phyloP scores from a whole-genome alignment of 2,888 invertebrate species.

The Dendrolimus houi region DNA sequence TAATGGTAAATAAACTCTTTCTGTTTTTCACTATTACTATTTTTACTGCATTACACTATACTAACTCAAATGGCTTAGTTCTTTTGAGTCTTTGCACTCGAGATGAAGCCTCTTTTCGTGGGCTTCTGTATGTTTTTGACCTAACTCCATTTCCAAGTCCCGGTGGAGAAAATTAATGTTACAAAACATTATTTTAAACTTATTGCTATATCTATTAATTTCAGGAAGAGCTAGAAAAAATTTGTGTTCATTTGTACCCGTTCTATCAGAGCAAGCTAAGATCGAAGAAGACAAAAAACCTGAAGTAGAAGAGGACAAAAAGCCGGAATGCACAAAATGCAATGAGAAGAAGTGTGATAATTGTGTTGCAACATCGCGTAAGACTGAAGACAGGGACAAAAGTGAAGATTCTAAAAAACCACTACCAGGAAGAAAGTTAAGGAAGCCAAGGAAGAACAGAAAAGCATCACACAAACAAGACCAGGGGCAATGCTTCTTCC shows the following conservation, averaged over 20 bases:
- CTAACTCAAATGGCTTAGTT: too few species aligned
- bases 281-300: slow-evolving; percentile 50
- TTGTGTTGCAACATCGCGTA: slow-evolving; percentile 26
- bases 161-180: too few species aligned
- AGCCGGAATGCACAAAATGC: slow-evolving; percentile 47
- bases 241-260: slow-evolving; percentile 58
- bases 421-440: slow-evolving; percentile 36
- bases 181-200: too few species aligned
- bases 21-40: too few species aligned
- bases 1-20: too few species aligned
- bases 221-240: slow-evolving; percentile 64
- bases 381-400: slow-evolving; percentile 37
- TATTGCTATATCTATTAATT: slow-evolving; percentile 17
- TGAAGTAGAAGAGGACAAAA: slow-evolving; percentile 40
- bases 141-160: too few species aligned
- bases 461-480: slow-evolving; percentile 55
- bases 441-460: slow-evolving; percentile 56
- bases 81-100: too few species aligned
- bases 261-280: slow-evolving; percentile 48
- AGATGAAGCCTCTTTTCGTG: too few species aligned
- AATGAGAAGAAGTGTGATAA: slow-evolving; percentile 49
- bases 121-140: too few species aligned
- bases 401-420: slow-evolving; percentile 47
- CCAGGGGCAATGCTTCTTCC: slow-evolving; percentile 79
- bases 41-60: too few species aligned